phyloP scores from a whole-genome alignment of 1,140 invertebrate genomes.

The Kradibia gibbosae region DNA sequence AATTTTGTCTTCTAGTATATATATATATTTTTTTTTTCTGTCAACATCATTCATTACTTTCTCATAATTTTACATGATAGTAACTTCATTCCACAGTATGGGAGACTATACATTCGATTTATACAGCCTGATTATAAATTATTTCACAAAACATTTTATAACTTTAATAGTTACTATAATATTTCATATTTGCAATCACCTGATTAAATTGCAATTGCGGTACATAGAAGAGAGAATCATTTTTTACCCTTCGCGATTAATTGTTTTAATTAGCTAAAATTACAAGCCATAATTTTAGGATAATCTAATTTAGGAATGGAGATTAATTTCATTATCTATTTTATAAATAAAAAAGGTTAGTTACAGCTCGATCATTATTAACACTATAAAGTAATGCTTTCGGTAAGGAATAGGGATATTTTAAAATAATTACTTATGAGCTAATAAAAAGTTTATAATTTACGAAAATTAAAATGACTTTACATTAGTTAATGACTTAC shows the following conservation, averaged over 20 bases:
- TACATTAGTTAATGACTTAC: conserved; percentile 3
- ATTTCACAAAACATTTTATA: conserved; percentile 43
- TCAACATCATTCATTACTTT: conserved; percentile 1
- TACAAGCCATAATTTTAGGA: neutral
- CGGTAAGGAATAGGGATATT: neutral
- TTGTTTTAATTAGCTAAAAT: neutral
- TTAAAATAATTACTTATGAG: neutral
- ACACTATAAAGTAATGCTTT: neutral
- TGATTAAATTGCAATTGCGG: conserved; percentile 27
- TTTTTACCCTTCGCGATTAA: neutral
- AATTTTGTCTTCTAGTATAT: conserved; percentile 39
- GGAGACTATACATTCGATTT: conserved; percentile 33
- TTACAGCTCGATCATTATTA: neutral
- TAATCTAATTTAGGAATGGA: neutral
- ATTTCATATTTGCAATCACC: conserved; percentile 5
- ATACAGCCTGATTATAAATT: conserved; percentile 23
- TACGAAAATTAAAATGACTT: neutral
- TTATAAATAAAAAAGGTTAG: neutral
- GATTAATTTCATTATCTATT: neutral
- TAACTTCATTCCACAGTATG: too few species aligned
- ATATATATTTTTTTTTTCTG: conserved; percentile 23
- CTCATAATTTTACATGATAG: conserved; percentile 13
- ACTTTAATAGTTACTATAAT: conserved; percentile 33
- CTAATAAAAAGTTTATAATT: neutral
- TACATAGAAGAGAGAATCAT: conserved; percentile 44